Evolutionary conservation across 2,113 vertebrate genomes (phyloP).

Genomic region (Paracanthobrama guichenoti): DNA sequence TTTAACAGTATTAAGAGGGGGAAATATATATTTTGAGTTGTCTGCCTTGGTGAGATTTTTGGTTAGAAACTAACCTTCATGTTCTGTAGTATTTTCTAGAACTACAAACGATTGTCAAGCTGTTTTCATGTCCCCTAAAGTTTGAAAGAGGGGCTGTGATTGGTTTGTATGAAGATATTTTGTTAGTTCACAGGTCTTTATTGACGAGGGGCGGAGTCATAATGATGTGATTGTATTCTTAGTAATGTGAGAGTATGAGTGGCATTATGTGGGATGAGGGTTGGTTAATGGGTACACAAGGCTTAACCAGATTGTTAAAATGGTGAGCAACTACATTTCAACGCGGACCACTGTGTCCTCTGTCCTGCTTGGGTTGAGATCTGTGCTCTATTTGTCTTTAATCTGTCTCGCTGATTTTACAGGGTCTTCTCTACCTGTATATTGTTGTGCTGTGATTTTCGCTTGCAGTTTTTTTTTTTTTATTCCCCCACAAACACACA

Average conservation of each 20-base stretch:
- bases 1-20: not conserved
- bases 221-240: slow-evolving; percentile 51
- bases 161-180: slow-evolving; percentile 14
- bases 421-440: slow-evolving; percentile 67
- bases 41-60: slow-evolving; percentile 28
- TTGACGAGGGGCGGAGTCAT: slow-evolving; percentile 12
- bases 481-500: not conserved
- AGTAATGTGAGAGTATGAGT: slow-evolving; percentile 34
- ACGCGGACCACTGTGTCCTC: not conserved
- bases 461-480: slow-evolving; percentile 65
- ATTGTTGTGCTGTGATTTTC: slow-evolving; percentile 75
- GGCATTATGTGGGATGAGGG: slow-evolving; percentile 31
- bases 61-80: slow-evolving; percentile 22
- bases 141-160: slow-evolving; percentile 11
- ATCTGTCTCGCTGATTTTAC: slow-evolving; percentile 44
- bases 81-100: slow-evolving; percentile 27
- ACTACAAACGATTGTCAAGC: slow-evolving; percentile 14
- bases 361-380: not conserved
- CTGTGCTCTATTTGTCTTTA: slow-evolving; percentile 28
- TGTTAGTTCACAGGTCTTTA: slow-evolving; percentile 42
- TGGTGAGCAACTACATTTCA: slow-evolving; percentile 19
- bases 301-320: slow-evolving; percentile 19
- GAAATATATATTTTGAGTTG: not conserved
- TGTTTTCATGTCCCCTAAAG: slow-evolving; percentile 11
- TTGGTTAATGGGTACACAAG: not conserved